These are phyloP conservation scores for Peromyscus polionotus DNA, from an alignment of 2,113 vertebrate species.

Conservation along the genomic window DNA sequence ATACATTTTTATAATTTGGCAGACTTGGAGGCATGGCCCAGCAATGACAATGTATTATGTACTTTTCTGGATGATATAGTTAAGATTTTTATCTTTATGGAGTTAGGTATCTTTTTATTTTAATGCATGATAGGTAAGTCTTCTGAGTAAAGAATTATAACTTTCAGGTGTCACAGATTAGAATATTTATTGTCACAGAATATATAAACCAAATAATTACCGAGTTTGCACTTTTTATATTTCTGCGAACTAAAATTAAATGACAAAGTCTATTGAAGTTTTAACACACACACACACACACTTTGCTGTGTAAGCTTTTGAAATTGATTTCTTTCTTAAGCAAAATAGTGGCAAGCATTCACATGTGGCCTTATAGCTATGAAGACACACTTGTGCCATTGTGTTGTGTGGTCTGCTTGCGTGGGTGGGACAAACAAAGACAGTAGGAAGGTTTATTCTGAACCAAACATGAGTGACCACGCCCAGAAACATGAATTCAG, in stretches of 20 bases:
- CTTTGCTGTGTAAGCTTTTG: slow-evolving; percentile 40
- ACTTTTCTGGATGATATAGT: slow-evolving; percentile 81
- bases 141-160: slow-evolving; percentile 78
- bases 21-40: slow-evolving; percentile 86
- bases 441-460: background rate
- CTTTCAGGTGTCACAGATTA: slow-evolving; percentile 83
- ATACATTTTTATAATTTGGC: slow-evolving; percentile 84
- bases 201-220: slow-evolving; percentile 84
- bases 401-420: background rate
- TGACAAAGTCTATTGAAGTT: slow-evolving; percentile 43
- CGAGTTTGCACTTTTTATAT: slow-evolving; percentile 86
- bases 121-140: slow-evolving; percentile 70
- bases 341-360: background rate
- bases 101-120: slow-evolving; percentile 84
- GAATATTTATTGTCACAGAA: slow-evolving; percentile 85
- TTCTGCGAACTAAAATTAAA: slow-evolving; percentile 85
- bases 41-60: slow-evolving; percentile 85
- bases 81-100: slow-evolving; percentile 80
- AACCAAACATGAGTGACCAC: background rate
- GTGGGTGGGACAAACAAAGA: background rate
- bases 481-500: background rate
- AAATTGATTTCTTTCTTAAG: slow-evolving; percentile 45
- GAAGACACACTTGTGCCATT: background rate
- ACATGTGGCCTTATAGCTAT: background rate
- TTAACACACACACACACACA: slow-evolving; percentile 35